Base-by-base conservation (phyloP, 23 tunicate species). In the Ascidia mentula region DNA sequence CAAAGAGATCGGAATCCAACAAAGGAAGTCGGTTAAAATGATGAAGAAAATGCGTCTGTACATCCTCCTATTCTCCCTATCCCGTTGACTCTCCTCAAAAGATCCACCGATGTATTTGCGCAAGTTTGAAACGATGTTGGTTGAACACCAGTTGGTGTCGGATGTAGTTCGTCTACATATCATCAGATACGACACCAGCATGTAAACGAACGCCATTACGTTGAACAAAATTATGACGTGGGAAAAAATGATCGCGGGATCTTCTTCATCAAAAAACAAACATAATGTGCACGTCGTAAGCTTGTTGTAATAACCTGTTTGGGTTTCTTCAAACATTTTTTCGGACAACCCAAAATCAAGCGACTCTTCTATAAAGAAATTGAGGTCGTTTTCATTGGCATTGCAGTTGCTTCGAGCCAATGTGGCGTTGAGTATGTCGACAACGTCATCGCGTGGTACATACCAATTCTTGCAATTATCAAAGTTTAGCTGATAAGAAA, bases 1-100 rank as follows among this genome's bases (percentile, higher is more conserved):
- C 61, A 65, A 17, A 34, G 77, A 80, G n/a, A 80, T 18, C 33
- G 84, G 84, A 65, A 80, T 37, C 84, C 84, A 80, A 32, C 75
- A 80, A 1, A 80, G 26, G 31, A 80, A 80, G 46, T 80, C 84
- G 53, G 84, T 80, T 26, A 32, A 32, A 3, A 80, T 65, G 38
- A 80, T 69, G 32, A 80, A 30, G 31, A 80, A 24, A 7, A 80
- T 80, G 61, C 84, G 65, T 32, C 75, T 31, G 12, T 80, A 77
- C 75, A 80, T 61, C 15, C 46, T 18, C 0, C 36, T 31, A 80
- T 80, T 35, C 34, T 80, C 84, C 24, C 24, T 24, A 5, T 40
- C 65, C 40, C 84, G 39, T 32, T 24, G 34, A 26, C 37, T 45
- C 69, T 71, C 59, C 31, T 70, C n/a, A 18, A 60, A 18, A 3